Evolutionary conservation across 2,888 invertebrate species (phyloP).

Genomic region (Congeria kusceri): DNA sequence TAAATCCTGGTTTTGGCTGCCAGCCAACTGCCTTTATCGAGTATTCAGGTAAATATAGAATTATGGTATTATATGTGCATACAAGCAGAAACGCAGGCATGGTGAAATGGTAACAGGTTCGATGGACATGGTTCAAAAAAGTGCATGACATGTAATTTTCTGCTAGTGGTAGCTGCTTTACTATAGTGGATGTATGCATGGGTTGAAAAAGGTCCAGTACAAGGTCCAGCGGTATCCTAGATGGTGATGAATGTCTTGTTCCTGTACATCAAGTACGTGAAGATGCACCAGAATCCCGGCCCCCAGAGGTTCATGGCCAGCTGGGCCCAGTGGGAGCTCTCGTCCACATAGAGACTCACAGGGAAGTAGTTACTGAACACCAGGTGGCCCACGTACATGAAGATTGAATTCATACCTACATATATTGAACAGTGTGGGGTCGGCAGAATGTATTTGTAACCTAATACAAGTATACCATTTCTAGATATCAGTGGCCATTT

Average conservation of each 20-base stretch:
- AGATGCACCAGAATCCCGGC: conserved; percentile 90
- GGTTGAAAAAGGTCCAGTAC: conserved; percentile 6
- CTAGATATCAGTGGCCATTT: no score
- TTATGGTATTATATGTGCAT: no score
- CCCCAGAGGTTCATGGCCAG: conserved; percentile 91
- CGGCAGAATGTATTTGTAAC: no score
- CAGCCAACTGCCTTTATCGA: no score
- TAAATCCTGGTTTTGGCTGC: no score
- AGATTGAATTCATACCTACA: conserved; percentile 94
- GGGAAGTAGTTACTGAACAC: conserved; percentile 92
- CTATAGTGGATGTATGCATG: neutral
- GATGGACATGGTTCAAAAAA: no score
- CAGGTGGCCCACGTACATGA: conserved; percentile 94
- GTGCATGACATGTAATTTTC: no score
- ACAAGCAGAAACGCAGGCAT: no score
- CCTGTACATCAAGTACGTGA: conserved; percentile 91
- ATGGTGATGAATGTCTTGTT: conserved; percentile 91
- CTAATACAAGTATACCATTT: no score
- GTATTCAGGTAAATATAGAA: no score
- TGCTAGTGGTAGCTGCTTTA: no score
- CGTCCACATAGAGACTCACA: conserved; percentile 67
- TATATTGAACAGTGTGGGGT: conserved; percentile 1
- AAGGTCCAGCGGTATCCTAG: conserved; percentile 84
- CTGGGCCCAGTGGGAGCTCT: conserved; percentile 87
- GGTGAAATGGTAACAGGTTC: no score